phyloP scores from a whole-genome alignment of 2,113 vertebrate species.

The Cnemophilus loriae region DNA sequence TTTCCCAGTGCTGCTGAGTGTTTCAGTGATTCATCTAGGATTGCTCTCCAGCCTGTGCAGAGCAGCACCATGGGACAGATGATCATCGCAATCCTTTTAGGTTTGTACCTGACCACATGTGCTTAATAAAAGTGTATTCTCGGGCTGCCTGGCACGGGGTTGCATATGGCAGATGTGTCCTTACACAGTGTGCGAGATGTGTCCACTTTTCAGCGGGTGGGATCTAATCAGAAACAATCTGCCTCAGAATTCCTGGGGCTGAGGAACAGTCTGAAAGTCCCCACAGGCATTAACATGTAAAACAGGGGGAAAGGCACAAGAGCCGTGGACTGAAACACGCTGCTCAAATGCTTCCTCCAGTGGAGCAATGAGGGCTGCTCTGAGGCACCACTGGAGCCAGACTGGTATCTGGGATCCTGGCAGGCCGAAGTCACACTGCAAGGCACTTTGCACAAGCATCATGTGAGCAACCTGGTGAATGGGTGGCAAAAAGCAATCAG shows the following conservation, averaged over 20 bases:
- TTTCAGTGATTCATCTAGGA: background rate
- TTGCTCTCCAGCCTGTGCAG: background rate
- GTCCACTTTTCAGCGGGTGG: background rate
- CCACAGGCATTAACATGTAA: background rate
- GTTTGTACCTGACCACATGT: accelerated
- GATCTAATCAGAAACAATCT: background rate
- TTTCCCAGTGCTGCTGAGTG: background rate
- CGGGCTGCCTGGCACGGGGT: background rate
- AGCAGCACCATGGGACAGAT: background rate
- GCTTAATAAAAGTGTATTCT: background rate
- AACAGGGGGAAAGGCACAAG: background rate
- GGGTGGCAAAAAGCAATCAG: background rate
- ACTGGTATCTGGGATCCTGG: background rate
- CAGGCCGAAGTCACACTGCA: accelerated
- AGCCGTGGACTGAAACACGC: accelerated
- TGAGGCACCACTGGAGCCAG: background rate
- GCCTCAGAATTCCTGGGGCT: background rate
- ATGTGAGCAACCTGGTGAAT: background rate
- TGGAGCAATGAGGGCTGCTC: background rate
- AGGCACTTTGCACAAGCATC: background rate
- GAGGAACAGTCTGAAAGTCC: background rate
- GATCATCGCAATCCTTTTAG: background rate
- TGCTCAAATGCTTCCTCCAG: background rate
- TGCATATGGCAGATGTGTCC: background rate
- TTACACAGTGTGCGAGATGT: accelerated